Evolutionary conservation across 2,797 vertebrate species (phyloP), one percentile per base, ranked within the genome.

Genomic region (Pelobates cultripes): DNA sequence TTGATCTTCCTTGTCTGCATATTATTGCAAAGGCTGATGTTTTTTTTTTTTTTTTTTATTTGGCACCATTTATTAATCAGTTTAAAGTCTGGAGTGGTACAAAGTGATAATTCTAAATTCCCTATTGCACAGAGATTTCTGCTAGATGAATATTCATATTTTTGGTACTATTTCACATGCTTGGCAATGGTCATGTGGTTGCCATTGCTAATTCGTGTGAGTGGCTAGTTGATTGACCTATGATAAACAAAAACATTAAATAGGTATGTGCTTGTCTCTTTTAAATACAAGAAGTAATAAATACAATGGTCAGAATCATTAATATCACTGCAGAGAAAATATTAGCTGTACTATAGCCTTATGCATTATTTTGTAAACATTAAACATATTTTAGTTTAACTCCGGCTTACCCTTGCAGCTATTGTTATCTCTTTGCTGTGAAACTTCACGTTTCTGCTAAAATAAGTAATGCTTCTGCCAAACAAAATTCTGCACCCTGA

Each of bases 21-120:
- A 70, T 78, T 47, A 71, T 83, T 84, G 72, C 13, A 76, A 42
- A 13, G 40, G 77, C 14, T n/a, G 13, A 17, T 76, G 45, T 70
- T 66, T 57, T 57, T 57, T 57, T 0, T 57, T 57, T 57, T 57
- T 57, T 57, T 57, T 57, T 57, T 64, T 28, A n/a, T 15, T 70
- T 79, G 8, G 57, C 40, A 70, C 73, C 82, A 75, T 75, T 66
- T 79, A 63, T 40, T n/a, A n/a, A 17, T 43, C 41, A 61, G 13
- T 84, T 47, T 79, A 53, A 63, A 43, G 55, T 40, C 57, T 15
- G 40, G 67, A 78, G 43, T 73, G 60, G 41, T 45, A 44, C 7
- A 14, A 70, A 42, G 42, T 71, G 4, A 66, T 43, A 5, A 12
- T 28, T 4, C 41, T 40, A 63, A 2, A 44, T 70, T n/a, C 43